Evolutionary conservation across 2,113 vertebrate species (phyloP).

Genomic region (Zapornia atra): DNA sequence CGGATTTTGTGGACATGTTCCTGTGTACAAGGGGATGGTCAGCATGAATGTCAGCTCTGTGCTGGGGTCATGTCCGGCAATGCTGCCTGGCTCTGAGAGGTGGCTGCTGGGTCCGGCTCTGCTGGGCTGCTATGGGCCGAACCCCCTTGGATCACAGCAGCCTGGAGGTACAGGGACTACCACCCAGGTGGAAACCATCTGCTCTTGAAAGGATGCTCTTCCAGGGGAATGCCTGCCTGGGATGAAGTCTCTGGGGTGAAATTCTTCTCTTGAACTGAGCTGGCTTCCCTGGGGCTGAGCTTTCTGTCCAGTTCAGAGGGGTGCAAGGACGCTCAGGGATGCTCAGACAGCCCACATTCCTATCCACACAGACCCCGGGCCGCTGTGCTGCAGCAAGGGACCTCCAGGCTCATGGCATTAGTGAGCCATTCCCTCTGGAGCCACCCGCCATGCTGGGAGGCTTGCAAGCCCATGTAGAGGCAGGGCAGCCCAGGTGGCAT

Average conservation of each 20-base stretch:
- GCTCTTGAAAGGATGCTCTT: neutral
- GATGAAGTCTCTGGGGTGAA: neutral
- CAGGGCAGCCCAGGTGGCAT: neutral
- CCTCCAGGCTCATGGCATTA: neutral
- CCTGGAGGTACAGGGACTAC: neutral
- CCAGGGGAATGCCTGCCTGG: neutral
- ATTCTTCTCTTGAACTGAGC: neutral
- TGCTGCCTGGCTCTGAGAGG: fast-evolving
- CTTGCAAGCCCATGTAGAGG: neutral
- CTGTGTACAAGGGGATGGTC: neutral
- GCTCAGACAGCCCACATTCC: neutral
- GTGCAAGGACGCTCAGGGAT: neutral
- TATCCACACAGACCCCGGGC: neutral
- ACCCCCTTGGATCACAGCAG: neutral
- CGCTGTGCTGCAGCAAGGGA: neutral
- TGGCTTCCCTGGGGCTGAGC: neutral
- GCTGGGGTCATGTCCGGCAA: fast-evolving
- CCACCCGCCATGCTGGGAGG: neutral
- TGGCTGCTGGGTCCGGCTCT: neutral
- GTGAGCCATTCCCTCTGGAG: neutral
- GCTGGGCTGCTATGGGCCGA: neutral
- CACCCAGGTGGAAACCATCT: neutral
- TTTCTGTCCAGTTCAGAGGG: neutral
- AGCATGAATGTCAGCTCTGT: neutral
- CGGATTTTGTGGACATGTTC: neutral